Conservation (phyloP, 2,888 invertebrate species). For the Beris chalybata region DNA sequence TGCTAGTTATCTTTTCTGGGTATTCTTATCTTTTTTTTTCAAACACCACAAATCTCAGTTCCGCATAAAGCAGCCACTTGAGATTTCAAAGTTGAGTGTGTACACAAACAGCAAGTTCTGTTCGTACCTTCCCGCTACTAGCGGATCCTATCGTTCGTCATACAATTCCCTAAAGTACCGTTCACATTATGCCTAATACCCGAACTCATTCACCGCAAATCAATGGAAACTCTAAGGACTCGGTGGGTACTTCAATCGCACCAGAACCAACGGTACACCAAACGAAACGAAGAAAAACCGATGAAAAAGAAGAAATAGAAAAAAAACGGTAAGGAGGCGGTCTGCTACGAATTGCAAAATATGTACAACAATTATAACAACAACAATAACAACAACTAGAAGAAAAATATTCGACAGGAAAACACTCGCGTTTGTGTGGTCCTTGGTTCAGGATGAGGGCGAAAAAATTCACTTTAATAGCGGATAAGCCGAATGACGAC, state of each 20-base stretch:
- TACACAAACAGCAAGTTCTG: conserved; percentile 1
- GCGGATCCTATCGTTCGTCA: neutral
- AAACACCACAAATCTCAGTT: conserved; percentile 9
- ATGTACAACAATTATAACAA: too few species aligned
- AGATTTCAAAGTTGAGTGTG: conserved; percentile 6
- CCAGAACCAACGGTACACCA: conserved; percentile 11
- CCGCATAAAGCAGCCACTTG: conserved; percentile 1
- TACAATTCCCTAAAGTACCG: conserved; percentile 25
- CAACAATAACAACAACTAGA: too few species aligned
- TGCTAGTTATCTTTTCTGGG: neutral
- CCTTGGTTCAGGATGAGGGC: too few species aligned
- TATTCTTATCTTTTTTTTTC: neutral
- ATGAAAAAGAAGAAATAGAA: too few species aligned
- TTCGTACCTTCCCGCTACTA: neutral
- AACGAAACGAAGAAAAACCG: conserved; percentile 3
- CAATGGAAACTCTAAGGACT: conserved; percentile 15
- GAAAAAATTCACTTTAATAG: conserved; percentile 1
- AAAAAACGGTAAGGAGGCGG: too few species aligned
- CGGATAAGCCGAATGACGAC: neutral
- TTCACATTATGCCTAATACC: conserved; percentile 31
- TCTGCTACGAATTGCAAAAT: too few species aligned
- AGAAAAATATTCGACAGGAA: too few species aligned
- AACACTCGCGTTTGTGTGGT: too few species aligned
- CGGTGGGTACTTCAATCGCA: conserved; percentile 17
- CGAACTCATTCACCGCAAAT: conserved; percentile 30